These are phyloP conservation scores for Lysandra bellargus DNA, from an alignment of 2,888 invertebrate species.

Conservation along the genomic window DNA sequence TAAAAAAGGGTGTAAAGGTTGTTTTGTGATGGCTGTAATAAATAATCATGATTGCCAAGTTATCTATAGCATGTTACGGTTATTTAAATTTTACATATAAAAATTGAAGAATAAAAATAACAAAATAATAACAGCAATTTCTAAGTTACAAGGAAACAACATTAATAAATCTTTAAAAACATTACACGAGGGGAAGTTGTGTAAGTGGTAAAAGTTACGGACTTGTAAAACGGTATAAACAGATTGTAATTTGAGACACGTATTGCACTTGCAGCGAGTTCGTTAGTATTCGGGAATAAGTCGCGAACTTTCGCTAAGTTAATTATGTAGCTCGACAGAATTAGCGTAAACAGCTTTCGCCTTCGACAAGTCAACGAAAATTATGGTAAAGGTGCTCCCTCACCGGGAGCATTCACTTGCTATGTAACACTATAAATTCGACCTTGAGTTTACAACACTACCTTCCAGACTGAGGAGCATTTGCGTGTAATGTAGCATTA, in stretches of 20 bases:
- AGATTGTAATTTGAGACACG: conserved; percentile 57
- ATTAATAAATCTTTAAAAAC: not conserved
- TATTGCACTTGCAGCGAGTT: conserved; percentile 59
- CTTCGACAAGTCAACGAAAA: conserved; percentile 19
- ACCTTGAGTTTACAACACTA: too few relatives aligned
- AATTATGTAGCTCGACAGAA: conserved; percentile 41
- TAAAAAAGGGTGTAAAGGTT: too few relatives aligned
- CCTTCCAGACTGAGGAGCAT: too few relatives aligned
- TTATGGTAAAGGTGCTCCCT: not conserved
- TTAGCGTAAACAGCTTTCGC: conserved; percentile 38
- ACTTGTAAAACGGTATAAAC: conserved; percentile 33
- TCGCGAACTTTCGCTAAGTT: conserved; percentile 53
- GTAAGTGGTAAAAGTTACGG: conserved; percentile 21
- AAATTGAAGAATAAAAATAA: not conserved
- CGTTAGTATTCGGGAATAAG: conserved; percentile 61
- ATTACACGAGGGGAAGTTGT: conserved; percentile 2
- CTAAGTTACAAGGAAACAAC: not conserved
- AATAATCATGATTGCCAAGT: too few relatives aligned
- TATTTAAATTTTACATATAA: too few relatives aligned
- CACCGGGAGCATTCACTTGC: too few relatives aligned
- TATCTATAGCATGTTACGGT: too few relatives aligned
- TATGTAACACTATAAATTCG: too few relatives aligned
- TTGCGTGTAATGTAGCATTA: too few relatives aligned
- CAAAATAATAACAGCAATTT: not conserved
- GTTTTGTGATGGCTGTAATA: too few relatives aligned